Conservation (phyloP, 2,888 invertebrate genomes). For the Drosophila nr. medialis region DNA sequence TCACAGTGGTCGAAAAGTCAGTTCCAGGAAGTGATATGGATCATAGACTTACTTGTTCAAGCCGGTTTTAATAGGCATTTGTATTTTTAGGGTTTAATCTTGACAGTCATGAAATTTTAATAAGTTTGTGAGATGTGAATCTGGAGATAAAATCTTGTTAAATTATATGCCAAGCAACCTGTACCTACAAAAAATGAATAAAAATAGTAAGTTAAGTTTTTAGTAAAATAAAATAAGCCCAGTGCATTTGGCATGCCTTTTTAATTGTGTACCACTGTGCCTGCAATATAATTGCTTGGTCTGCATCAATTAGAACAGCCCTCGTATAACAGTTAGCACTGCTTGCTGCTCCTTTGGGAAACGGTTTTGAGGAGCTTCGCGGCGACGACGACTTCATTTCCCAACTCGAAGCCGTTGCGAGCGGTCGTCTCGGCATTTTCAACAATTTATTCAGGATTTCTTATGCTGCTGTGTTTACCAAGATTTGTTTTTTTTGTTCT, state of each 20-base stretch:
- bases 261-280: constrained; percentile 8
- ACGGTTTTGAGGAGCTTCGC: background rate
- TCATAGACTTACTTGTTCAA: no score
- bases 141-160: background rate
- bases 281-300: background rate
- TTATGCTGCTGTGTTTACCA: background rate
- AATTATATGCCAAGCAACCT: background rate
- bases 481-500: background rate
- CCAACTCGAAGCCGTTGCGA: constrained; percentile 50
- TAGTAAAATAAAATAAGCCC: no score
- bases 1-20: constrained; percentile 10
- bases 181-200: background rate
- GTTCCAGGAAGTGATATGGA: background rate
- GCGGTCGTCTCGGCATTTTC: constrained; percentile 27
- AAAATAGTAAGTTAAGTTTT: background rate
- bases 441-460: background rate
- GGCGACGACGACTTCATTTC: constrained; percentile 34
- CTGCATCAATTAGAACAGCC: constrained; percentile 6
- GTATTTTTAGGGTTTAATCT: background rate
- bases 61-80: background rate
- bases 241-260: background rate
- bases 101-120: background rate
- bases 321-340: constrained; percentile 46
- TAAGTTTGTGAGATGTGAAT: background rate
- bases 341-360: constrained; percentile 30